Conservation (phyloP, 2,113 vertebrate genomes). For the Gnathochromis pfefferi region DNA sequence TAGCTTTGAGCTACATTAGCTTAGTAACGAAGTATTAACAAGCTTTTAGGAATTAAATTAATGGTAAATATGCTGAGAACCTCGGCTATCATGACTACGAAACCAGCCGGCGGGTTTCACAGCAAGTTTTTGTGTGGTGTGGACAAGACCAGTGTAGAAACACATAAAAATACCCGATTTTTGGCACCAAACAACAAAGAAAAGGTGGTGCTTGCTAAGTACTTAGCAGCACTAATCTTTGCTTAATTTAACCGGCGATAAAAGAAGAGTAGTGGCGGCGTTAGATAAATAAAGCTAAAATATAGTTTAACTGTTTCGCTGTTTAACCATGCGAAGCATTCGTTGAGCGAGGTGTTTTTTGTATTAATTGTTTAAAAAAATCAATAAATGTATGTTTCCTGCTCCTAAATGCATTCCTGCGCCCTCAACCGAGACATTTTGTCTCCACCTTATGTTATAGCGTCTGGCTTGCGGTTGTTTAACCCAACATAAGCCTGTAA, state of each 20-base stretch:
- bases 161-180: not conserved
- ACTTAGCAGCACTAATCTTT: not conserved
- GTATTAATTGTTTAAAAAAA: not conserved
- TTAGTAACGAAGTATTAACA: not conserved
- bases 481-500: not conserved
- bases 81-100: too few relatives aligned
- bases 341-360: not conserved
- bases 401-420: not conserved
- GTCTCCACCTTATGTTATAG: not conserved
- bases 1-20: conserved; percentile 34
- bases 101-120: not conserved
- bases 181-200: conserved; percentile 47
- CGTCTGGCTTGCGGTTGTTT: not conserved
- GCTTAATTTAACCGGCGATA: not conserved
- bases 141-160: not conserved
- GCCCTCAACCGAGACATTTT: not conserved
- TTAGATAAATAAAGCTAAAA: not conserved
- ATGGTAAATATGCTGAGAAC: not conserved
- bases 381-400: not conserved
- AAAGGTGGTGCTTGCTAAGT: conserved; percentile 7
- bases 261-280: not conserved
- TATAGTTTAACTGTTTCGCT: not conserved
- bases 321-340: not conserved
- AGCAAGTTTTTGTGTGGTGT: not conserved
- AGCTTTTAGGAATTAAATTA: not conserved